Evolutionary conservation across 2,113 vertebrate genomes (phyloP).

Genomic region (Aegithalos caudatus): DNA sequence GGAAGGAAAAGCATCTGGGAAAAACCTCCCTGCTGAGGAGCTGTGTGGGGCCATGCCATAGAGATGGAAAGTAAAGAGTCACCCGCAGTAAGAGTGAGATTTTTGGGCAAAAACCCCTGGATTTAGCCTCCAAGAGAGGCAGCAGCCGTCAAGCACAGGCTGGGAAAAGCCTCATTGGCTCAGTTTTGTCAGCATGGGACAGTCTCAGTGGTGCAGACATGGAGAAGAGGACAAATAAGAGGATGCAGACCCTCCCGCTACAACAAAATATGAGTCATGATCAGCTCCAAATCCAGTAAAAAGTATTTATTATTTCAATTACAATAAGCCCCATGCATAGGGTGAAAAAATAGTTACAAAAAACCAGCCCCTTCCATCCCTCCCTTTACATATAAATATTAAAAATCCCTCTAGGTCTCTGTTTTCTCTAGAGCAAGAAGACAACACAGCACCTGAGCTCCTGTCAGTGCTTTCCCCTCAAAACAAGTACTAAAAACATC

Average conservation of each 20-base stretch:
- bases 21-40: not conserved
- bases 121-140: not conserved
- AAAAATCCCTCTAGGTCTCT: not conserved
- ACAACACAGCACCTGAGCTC: not conserved
- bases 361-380: not conserved
- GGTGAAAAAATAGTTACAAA: constrained; percentile 65
- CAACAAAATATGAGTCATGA: not conserved
- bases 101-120: not conserved
- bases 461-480: not conserved
- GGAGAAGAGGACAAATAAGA: not conserved
- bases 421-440: not conserved
- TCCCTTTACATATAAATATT: constrained; percentile 45
- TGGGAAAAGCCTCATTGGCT: not conserved
- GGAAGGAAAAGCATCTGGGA: not conserved
- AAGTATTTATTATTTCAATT: constrained; percentile 75
- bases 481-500: not conserved
- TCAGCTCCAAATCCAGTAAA: constrained; percentile 4
- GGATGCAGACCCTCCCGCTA: not conserved
- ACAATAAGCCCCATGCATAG: constrained; percentile 5
- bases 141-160: accelerated
- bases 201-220: accelerated
- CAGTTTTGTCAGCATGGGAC: not conserved
- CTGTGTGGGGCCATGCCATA: not conserved
- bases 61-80: not conserved
- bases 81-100: accelerated